Base-by-base conservation (phyloP, 2,113 vertebrate species). In the Coturnix japonica region DNA sequence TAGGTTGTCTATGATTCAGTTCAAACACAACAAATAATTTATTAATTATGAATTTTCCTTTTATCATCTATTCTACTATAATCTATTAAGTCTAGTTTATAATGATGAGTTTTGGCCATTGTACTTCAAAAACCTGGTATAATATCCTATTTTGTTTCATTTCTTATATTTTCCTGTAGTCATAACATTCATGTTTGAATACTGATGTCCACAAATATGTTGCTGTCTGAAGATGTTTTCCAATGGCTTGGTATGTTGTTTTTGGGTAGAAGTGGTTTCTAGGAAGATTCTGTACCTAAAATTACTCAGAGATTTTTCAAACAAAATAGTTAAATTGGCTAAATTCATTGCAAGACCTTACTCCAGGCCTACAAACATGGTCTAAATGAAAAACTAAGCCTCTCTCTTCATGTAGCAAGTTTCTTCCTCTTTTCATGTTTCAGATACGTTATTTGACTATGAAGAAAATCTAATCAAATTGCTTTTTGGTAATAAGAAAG, bases 131-230 rank as follows among this genome's bases (percentile, higher is more conserved):
- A 72, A 26, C 16, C 2, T 51, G 5, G 20, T 65, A 47, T 67
- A 67, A 63, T 0, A 47, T 39, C 3, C 4, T 1, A 2, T 9
- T 72, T 64, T 1, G 1, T 59, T 83, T 37, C 2, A 28, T 75
- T 80, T 47, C 59, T 60, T 61, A 19, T 8, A 66, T 23, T 91
- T 81, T 37, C 13, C 23, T 81, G 15, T 12, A 57, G 61, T 3
- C 23, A 22, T 23, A 5, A 43, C 71, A 65, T 56, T 51, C 39
- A 51, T n/a, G 8, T 5, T 61, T 28, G 5, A 43, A 54, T 76
- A 64, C 20, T 72, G 2, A 69, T 56, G 14, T 65, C 14, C 4
- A 6, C 14, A 37, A 3, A 33, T 47, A 89, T 69, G 4, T 26
- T 77, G 7, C 13, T 81, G 5, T 28, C 63, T 63, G 17, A 76